phyloP scores from a whole-genome alignment of 1,140 invertebrate genomes.

The Hylaeus anthracinus region DNA sequence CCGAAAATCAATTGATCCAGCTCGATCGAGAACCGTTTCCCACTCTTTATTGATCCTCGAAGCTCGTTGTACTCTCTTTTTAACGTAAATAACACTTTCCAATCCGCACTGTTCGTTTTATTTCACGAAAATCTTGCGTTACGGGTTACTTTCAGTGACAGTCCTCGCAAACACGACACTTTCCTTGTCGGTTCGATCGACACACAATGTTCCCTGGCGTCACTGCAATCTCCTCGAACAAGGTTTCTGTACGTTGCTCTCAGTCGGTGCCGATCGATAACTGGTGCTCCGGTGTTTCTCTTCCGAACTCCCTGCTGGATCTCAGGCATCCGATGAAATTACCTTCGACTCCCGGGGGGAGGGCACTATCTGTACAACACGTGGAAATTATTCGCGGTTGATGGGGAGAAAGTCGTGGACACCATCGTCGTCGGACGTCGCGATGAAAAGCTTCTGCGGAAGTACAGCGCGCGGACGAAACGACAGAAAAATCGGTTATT shows the following conservation, averaged over 20 bases:
- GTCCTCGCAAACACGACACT: constrained; percentile 25
- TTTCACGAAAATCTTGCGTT: not conserved
- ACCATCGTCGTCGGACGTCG: no score
- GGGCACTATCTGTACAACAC: constrained; percentile 35
- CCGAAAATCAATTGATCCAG: not conserved
- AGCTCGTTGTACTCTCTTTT: not conserved
- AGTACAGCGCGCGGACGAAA: constrained; percentile 9
- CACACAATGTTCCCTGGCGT: constrained; percentile 9
- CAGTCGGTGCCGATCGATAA: constrained; percentile 20
- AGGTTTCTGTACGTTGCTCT: not conserved
- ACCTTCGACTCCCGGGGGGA: constrained; percentile 16
- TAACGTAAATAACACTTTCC: constrained; percentile 10
- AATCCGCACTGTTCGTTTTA: constrained; percentile 1
- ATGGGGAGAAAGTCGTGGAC: constrained; percentile 17
- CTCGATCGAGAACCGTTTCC: not conserved
- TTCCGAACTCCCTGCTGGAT: constrained; percentile 23
- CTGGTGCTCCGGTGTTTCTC: constrained; percentile 6
- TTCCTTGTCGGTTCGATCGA: not conserved
- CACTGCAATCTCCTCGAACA: not conserved
- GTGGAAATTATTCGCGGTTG: constrained; percentile 36
- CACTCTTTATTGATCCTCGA: not conserved
- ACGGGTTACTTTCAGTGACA: no score
- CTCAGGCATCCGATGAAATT: constrained; percentile 34
- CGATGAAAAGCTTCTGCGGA: no score
- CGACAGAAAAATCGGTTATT: constrained; percentile 2